These are phyloP conservation scores for Syrphus vitripennis DNA, from an alignment of 2,888 invertebrate species.

Conservation along the genomic window DNA sequence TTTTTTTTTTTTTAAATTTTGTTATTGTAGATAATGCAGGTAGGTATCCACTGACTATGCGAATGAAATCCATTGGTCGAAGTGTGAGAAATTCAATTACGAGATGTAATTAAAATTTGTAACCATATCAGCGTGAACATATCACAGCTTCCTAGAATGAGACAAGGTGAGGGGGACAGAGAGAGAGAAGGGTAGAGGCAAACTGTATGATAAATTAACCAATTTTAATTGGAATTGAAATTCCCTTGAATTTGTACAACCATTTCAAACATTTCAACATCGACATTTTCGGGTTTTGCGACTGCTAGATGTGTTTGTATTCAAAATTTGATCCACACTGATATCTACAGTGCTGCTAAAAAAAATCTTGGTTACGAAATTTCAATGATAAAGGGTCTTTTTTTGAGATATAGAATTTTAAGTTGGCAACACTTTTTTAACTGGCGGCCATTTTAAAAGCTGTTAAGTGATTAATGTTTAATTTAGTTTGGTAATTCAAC, in stretches of 20 bases:
- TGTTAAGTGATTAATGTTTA: too few relatives aligned
- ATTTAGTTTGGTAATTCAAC: too few relatives aligned
- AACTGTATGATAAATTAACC: conserved; percentile 58
- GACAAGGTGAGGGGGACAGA: background rate
- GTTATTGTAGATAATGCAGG: background rate
- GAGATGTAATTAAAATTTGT: conserved; percentile 65
- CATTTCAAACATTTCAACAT: conserved; percentile 5
- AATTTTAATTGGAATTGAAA: conserved; percentile 70
- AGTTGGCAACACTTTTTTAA: too few relatives aligned
- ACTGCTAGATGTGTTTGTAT: conserved; percentile 18
- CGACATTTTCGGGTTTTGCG: conserved; percentile 13
- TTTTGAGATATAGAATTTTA: too few relatives aligned
- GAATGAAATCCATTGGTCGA: conserved; percentile 3
- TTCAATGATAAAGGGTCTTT: too few relatives aligned
- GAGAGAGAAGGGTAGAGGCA: background rate
- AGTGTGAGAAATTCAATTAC: conserved; percentile 68
- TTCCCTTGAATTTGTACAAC: conserved; percentile 42
- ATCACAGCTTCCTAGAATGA: conserved; percentile 9
- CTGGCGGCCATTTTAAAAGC: too few relatives aligned
- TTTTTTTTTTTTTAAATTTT: background rate
- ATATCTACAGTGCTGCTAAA: background rate
- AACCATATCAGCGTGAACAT: conserved; percentile 54
- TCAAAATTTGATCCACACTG: background rate
- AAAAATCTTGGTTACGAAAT: background rate
- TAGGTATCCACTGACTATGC: background rate